Evolutionary conservation across 2,888 invertebrate genomes (phyloP).

Genomic region (Acanthoscelides obtectus): DNA sequence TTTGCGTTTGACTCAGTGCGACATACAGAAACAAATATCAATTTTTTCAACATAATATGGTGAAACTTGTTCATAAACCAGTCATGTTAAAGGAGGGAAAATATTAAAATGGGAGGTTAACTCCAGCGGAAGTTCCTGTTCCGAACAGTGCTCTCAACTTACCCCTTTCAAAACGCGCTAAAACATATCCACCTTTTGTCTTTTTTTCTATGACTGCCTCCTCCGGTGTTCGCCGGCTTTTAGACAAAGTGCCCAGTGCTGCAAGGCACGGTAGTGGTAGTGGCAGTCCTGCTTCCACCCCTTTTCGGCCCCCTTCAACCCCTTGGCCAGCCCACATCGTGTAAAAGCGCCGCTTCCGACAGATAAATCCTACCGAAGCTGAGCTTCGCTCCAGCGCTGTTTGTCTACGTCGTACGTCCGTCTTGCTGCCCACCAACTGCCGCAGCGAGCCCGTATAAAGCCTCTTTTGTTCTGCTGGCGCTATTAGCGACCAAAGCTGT

Average conservation of each 20-base stretch:
- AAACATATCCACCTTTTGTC: neutral
- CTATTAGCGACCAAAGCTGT: neutral
- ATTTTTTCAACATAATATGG: too few relatives aligned
- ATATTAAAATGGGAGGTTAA: too few relatives aligned
- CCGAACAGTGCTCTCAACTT: neutral
- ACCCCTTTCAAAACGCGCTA: neutral
- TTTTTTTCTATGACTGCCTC: neutral
- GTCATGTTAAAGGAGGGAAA: too few relatives aligned
- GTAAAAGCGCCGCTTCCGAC: neutral
- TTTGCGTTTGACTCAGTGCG: too few relatives aligned
- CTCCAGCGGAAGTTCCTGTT: neutral
- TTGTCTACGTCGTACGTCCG: neutral
- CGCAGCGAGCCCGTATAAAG: neutral
- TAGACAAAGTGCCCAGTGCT: neutral
- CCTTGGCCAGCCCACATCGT: neutral
- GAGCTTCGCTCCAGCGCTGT: neutral
- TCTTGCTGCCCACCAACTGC: neutral
- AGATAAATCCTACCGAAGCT: neutral
- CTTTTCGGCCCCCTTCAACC: neutral
- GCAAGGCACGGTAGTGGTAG: neutral
- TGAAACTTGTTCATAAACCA: too few relatives aligned
- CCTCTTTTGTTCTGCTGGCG: neutral
- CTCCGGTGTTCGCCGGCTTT: neutral
- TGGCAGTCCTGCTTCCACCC: neutral
- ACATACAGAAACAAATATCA: too few relatives aligned